A percentile compares a stretch with the other conserved stretches of the same genome.
Conservation (phyloP, 2,888 invertebrate genomes). For the Cephus spinipes region DNA sequence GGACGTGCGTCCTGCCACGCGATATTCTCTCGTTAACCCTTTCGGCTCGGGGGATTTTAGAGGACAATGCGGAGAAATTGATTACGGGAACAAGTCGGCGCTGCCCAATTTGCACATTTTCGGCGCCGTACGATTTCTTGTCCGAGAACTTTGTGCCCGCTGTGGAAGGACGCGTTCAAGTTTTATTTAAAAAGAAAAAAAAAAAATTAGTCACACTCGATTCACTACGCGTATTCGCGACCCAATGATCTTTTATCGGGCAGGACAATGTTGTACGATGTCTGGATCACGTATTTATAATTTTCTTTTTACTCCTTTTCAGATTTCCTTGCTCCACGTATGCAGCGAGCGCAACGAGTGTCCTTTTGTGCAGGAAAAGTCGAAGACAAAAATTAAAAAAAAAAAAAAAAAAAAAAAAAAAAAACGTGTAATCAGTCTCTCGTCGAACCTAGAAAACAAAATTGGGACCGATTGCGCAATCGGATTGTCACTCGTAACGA, state of each 20-base stretch:
- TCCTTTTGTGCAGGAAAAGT: not conserved
- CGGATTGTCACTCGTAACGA: not conserved
- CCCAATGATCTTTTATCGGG: not conserved
- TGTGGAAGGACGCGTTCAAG: not conserved
- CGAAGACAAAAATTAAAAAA: too few species aligned
- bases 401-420: too few species aligned
- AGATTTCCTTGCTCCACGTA: not conserved
- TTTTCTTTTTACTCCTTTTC: not conserved
- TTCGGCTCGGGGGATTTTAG: not conserved
- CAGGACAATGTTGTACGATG: not conserved
- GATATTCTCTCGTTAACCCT: not conserved
- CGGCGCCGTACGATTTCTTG: not conserved
- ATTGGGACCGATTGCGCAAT: not conserved
- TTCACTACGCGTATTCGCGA: not conserved
- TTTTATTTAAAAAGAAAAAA: not conserved
- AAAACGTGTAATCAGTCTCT: too few species aligned
- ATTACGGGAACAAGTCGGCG: not conserved
- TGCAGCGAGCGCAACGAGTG: not conserved
- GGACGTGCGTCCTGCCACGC: not conserved
- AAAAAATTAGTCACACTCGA: not conserved
- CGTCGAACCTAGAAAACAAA: too few species aligned
- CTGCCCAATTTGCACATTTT: not conserved
- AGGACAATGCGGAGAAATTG: not conserved
- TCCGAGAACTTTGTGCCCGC: not conserved
- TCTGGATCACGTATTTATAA: not conserved